Evolutionary conservation across 2,113 vertebrate genomes (phyloP), one percentile per base, ranked within the genome.

Genomic region (Sialia sialis): DNA sequence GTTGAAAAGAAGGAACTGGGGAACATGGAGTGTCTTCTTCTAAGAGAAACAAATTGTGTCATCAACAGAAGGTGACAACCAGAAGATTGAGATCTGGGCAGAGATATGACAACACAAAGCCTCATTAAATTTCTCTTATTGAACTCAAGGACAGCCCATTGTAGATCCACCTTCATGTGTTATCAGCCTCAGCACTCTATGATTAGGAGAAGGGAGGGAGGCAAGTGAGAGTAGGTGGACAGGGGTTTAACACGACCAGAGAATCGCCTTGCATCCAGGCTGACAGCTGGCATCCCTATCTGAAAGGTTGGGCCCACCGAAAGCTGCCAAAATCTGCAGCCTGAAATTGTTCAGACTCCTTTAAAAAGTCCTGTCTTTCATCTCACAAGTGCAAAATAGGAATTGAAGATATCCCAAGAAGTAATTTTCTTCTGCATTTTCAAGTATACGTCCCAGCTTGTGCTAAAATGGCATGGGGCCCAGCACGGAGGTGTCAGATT

Each of bases 401-500:
- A 73, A 80, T 91, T 91, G 93, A 95, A 96, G 93, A 88, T 86
- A 90, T 84, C 94, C 90, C 63, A 92, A 94, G 62, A 94, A 79
- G 44, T 64, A 87, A 79, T 92, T 95, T 95, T 89, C 84, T 91
- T 34, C 70, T 59, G 49, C 12, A 23, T 79, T 95, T 96, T 96
- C 70, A 89, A 92, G 58, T 76, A 41, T 67, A 54, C 0, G 6
- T 87, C 94, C 70, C 84, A 93, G 84, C 70, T 87, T 94, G 91
- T 62, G 88, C 74, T 91, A 83, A 91, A 93, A 93, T 93, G 78
- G 90, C 74, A 44, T 80, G 69, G 74, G 91, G 84, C 94, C 89
- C 95, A 97, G 87, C 67, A 43, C 13, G 6, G 84, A 87, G 41
- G 84, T 94, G 91, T 97, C 84, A 88, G 83, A 88, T 96, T 91